These are phyloP conservation scores for Tarsius wallacei DNA, from an alignment of 2,797 vertebrate species.

Conservation along the genomic window DNA sequence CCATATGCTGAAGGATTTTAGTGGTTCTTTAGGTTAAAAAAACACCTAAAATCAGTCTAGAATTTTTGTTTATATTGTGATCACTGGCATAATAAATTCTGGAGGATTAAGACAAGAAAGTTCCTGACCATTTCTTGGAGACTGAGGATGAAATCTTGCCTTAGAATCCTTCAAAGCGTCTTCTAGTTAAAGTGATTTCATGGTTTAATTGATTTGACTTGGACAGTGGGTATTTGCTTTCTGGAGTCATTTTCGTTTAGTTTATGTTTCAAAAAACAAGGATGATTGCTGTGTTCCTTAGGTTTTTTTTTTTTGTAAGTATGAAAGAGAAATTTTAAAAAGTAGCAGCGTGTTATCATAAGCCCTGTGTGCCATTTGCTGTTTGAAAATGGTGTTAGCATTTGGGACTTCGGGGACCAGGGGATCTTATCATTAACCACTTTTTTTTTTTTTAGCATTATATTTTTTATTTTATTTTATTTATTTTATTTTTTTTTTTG, in stretches of 20 bases:
- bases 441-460: too few species aligned
- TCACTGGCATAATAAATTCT: not conserved
- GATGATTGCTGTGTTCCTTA: conserved; percentile 25
- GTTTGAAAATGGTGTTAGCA: conserved; percentile 66
- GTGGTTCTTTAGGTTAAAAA: conserved; percentile 52
- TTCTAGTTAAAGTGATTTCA: conserved; percentile 33
- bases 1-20: not conserved
- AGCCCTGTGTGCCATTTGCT: conserved; percentile 55
- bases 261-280: conserved; percentile 48
- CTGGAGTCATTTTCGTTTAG: conserved; percentile 53
- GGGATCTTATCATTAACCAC: conserved; percentile 55
- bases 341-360: conserved; percentile 40
- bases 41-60: not conserved
- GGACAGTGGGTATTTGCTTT: conserved; percentile 9
- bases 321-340: not conserved
- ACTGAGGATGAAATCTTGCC: not conserved
- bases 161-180: not conserved
- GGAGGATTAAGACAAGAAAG: not conserved
- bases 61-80: not conserved
- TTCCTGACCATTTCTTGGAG: not conserved
- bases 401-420: conserved; percentile 64
- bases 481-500: too few species aligned
- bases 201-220: conserved; percentile 50
- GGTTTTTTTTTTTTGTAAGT: not conserved
- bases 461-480: too few species aligned